Evolutionary conservation across 1,140 invertebrate genomes (phyloP).

Genomic region (Anagrus nilaparvatae): DNA sequence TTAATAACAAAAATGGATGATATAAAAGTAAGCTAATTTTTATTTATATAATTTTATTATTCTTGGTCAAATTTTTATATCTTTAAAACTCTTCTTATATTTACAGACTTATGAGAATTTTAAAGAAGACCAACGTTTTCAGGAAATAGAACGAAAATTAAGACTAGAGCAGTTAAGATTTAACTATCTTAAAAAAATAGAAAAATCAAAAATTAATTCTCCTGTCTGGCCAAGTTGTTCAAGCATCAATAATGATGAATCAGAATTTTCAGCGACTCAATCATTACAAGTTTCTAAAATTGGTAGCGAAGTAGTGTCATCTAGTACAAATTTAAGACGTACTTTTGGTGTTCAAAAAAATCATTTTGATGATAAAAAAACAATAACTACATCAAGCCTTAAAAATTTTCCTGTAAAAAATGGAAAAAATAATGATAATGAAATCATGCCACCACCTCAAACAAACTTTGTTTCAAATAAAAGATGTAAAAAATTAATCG

Average conservation of each 20-base stretch:
- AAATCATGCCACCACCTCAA: slow-evolving; percentile 26
- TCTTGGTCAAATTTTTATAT: no score
- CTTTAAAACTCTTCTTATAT: no score
- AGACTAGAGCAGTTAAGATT: no score
- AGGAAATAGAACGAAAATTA: slow-evolving; percentile 18
- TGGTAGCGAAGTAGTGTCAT: slow-evolving; percentile 25
- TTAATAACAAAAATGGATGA: no score
- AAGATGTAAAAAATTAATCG: background rate
- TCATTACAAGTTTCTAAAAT: slow-evolving; percentile 10
- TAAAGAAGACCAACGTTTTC: slow-evolving; percentile 21
- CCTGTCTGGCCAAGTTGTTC: slow-evolving; percentile 19
- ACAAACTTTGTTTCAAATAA: no score
- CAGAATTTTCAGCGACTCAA: background rate
- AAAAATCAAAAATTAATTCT: background rate
- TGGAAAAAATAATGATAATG: slow-evolving; percentile 7
- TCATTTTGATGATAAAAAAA: background rate
- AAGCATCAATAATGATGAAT: slow-evolving; percentile 22
- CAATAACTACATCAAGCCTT: slow-evolving; percentile 23
- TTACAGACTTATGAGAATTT: no score
- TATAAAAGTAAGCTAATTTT: no score
- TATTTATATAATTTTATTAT: no score
- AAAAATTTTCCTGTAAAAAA: slow-evolving; percentile 13
- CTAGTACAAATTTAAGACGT: slow-evolving; percentile 23
- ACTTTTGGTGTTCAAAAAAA: slow-evolving; percentile 6
- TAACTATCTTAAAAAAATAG: slow-evolving; percentile 8